Conservation (phyloP, 2,888 invertebrate species). For the Sesamia inferens region DNA sequence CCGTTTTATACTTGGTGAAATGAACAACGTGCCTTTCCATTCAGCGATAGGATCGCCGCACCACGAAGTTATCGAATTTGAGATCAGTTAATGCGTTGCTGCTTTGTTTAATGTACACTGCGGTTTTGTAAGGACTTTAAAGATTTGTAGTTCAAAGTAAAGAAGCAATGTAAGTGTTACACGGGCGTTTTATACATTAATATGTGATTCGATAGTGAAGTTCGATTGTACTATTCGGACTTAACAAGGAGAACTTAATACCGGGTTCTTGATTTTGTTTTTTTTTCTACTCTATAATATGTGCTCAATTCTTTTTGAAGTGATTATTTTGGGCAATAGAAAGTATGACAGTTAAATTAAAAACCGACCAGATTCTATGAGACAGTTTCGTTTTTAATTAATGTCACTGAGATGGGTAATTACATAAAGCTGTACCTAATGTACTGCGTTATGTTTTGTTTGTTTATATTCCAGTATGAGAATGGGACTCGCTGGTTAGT, state of each 20-base stretch:
- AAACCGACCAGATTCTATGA: slow-evolving; percentile 7
- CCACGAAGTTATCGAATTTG: slow-evolving; percentile 54
- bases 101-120: slow-evolving; percentile 58
- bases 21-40: slow-evolving; percentile 85
- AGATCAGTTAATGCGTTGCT: slow-evolving; percentile 14
- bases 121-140: not conserved
- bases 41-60: slow-evolving; percentile 82
- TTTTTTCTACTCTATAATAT: slow-evolving; percentile 73
- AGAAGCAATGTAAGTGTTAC: slow-evolving; percentile 64
- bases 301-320: slow-evolving; percentile 71
- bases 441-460: slow-evolving; percentile 6
- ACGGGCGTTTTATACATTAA: slow-evolving; percentile 39
- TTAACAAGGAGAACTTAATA: slow-evolving; percentile 63
- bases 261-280: slow-evolving; percentile 69
- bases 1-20: slow-evolving; percentile 88
- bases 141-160: not conserved
- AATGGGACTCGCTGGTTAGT: not conserved
- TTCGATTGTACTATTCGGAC: slow-evolving; percentile 72
- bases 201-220: slow-evolving; percentile 53
- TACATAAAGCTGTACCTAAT: not conserved
- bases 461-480: not conserved
- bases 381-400: slow-evolving; percentile 30
- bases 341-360: slow-evolving; percentile 55
- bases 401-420: slow-evolving; percentile 33
- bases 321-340: slow-evolving; percentile 62